Conservation (phyloP, 2,888 invertebrate genomes). For the Drosophila sordidapex region DNA sequence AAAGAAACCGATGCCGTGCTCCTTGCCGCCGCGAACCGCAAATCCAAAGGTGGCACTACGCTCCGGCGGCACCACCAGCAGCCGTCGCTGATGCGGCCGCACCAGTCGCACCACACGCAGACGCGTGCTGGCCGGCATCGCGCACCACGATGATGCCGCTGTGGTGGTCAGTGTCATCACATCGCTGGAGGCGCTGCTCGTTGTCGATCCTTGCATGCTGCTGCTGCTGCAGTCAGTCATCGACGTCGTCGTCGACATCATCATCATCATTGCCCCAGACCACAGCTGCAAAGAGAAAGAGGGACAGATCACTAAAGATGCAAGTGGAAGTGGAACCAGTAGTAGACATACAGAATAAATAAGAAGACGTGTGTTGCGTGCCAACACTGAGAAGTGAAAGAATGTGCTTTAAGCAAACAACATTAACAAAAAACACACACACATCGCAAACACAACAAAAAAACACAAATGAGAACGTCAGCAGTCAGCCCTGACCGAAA, state of each 20-base stretch:
- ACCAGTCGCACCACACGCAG: conserved; percentile 87
- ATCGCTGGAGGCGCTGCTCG: conserved; percentile 83
- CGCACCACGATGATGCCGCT: conserved; percentile 82
- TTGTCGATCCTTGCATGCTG: conserved; percentile 84
- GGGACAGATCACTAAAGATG: not conserved
- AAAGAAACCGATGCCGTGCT: conserved; percentile 96
- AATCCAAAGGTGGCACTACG: conserved; percentile 90
- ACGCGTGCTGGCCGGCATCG: conserved; percentile 85
- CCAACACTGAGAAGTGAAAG: conserved; percentile 25
- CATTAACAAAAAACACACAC: not conserved
- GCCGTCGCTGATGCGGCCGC: conserved; percentile 86
- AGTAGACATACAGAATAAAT: not conserved
- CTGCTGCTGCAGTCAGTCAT: conserved; percentile 84
- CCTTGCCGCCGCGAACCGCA: conserved; percentile 93
- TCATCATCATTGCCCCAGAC: conserved; percentile 44
- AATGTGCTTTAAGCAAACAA: conserved; percentile 14
- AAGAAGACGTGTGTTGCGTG: conserved; percentile 29
- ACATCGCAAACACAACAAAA: not conserved
- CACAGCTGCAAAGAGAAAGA: conserved; percentile 11
- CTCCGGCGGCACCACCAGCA: conserved; percentile 86
- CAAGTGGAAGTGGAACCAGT: not conserved
- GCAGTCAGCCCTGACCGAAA: not conserved
- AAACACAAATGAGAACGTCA: not conserved
- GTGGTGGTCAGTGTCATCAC: conserved; percentile 84
- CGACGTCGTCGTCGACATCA: conserved; percentile 57